Evolutionary conservation across 2,113 vertebrate genomes (phyloP).

Genomic region (Pongo pygmaeus): DNA sequence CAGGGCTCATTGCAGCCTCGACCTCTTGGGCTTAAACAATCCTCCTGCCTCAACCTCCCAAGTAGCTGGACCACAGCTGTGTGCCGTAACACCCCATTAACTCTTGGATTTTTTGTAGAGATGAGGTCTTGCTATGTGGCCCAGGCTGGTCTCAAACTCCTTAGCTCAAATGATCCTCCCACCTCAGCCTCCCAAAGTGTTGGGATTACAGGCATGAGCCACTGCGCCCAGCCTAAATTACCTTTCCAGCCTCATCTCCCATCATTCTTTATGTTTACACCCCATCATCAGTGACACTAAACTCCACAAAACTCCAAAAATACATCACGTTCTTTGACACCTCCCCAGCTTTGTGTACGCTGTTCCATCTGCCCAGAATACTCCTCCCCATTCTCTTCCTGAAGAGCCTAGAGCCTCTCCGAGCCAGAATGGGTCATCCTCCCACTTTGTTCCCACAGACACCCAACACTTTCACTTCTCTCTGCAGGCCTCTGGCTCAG

Average conservation of each 20-base stretch:
- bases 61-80: no score
- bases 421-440: background rate
- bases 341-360: background rate
- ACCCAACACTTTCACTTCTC: background rate
- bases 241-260: background rate
- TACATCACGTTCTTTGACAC: background rate
- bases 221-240: background rate
- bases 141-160: no score
- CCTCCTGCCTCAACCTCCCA: no score
- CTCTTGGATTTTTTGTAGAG: no score
- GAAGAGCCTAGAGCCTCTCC: background rate
- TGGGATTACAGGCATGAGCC: no score
- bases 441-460: background rate
- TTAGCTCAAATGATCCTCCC: no score
- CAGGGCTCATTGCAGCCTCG: no score
- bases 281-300: background rate
- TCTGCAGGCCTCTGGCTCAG: background rate
- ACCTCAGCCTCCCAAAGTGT: no score
- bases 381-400: background rate
- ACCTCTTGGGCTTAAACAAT: no score
- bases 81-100: no score
- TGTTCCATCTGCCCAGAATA: background rate
- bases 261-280: background rate
- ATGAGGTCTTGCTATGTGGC: no score
- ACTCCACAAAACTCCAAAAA: background rate